phyloP scores from a whole-genome alignment of 2,113 vertebrate species.

The Penelope pileata region DNA sequence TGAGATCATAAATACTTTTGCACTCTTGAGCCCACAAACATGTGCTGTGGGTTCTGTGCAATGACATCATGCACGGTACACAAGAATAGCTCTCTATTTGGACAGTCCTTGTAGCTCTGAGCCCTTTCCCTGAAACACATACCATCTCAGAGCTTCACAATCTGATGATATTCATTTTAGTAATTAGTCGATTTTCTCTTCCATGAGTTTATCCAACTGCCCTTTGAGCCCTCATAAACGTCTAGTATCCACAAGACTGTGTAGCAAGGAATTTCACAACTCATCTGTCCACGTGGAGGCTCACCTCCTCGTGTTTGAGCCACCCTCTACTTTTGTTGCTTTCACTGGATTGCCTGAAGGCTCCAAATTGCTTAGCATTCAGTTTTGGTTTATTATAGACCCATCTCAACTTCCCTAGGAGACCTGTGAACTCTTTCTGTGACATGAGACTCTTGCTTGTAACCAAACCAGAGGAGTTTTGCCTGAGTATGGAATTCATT shows the following conservation, averaged over 20 bases:
- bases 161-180: background rate
- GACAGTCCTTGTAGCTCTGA: background rate
- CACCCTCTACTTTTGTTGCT: background rate
- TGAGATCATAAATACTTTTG: background rate
- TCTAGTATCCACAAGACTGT: background rate
- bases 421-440: background rate
- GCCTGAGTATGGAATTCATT: background rate
- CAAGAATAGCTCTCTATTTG: background rate
- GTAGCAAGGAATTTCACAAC: background rate
- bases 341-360: background rate
- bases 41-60: background rate
- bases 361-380: background rate
- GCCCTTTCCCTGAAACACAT: background rate
- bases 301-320: background rate
- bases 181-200: background rate
- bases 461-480: background rate
- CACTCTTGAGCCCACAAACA: background rate
- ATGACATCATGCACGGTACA: background rate
- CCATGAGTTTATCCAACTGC: background rate
- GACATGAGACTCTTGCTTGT: background rate
- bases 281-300: background rate
- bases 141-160: background rate
- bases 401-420: background rate
- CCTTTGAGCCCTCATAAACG: background rate
- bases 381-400: background rate